Conservation (phyloP, 2,797 vertebrate species). For the Synanceia verrucosa region DNA sequence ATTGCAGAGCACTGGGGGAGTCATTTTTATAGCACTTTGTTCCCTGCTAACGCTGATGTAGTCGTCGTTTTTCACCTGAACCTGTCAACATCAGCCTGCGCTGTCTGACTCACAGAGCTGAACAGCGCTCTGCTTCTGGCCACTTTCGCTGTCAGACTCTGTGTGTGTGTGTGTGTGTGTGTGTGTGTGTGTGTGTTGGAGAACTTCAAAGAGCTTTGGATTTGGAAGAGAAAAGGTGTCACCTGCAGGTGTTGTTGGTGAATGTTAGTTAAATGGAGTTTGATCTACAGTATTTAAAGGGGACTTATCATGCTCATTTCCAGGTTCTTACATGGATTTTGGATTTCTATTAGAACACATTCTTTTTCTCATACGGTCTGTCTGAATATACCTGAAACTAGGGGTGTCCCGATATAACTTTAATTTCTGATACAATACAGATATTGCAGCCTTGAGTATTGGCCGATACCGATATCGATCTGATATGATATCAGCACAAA, state of each 20-base stretch:
- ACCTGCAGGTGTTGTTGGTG: too few species aligned
- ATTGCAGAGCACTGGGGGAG: neutral
- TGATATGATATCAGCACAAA: too few species aligned
- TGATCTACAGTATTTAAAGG: neutral
- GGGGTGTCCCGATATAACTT: too few species aligned
- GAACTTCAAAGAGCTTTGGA: too few species aligned
- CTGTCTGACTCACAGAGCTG: conserved; percentile 18
- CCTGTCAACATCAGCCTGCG: conserved; percentile 1
- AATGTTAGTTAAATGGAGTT: neutral
- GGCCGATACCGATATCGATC: too few species aligned
- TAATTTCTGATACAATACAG: too few species aligned
- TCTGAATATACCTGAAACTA: too few species aligned
- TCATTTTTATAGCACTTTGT: neutral
- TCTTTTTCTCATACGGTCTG: too few species aligned
- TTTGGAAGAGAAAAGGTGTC: neutral
- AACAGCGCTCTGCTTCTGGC: conserved; percentile 1
- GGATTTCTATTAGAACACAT: too few species aligned
- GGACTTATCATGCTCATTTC: neutral
- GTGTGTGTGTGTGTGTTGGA: neutral
- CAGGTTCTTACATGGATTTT: neutral
- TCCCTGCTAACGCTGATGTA: neutral
- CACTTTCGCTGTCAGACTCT: conserved; percentile 4
- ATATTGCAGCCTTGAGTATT: too few species aligned
- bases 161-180: too few species aligned
- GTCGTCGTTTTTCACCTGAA: neutral